Percentiles rank a stretch among this genome's conserved stretches.
Evolutionary conservation across 2,888 invertebrate genomes (phyloP).

Genomic region (Andrena flavipes): DNA sequence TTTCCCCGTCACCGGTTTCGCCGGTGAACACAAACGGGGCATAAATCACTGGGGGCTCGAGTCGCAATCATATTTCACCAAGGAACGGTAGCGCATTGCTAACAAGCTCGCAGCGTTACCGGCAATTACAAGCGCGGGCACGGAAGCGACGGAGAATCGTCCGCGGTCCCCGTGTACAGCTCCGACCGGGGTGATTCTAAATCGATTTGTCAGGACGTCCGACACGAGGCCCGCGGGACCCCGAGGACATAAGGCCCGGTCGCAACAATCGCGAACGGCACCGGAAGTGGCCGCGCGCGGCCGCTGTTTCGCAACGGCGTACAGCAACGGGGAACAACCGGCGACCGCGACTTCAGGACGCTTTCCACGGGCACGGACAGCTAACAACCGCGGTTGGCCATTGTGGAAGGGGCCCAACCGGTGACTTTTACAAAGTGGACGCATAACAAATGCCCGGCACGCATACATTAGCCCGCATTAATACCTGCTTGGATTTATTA

Average conservation of each 20-base stretch:
- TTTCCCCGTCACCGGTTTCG: constrained; percentile 25
- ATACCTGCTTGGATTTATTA: constrained; percentile 83
- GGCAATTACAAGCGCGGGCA: constrained; percentile 64
- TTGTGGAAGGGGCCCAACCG: constrained; percentile 59
- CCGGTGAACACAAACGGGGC: constrained; percentile 41
- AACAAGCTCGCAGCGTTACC: constrained; percentile 63
- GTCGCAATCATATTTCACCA: constrained; percentile 66
- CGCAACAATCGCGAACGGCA: constrained; percentile 41
- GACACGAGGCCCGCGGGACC: constrained; percentile 45
- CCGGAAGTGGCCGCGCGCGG: constrained; percentile 45
- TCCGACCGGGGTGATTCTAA: constrained; percentile 64
- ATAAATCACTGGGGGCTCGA: constrained; percentile 62
- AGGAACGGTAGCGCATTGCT: constrained; percentile 62
- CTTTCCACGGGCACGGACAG: constrained; percentile 60
- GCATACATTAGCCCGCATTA: constrained; percentile 83
- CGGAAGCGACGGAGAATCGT: constrained; percentile 32
- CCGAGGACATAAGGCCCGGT: constrained; percentile 24
- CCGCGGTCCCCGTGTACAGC: constrained; percentile 24
- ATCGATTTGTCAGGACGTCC: constrained; percentile 70
- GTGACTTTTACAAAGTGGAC: constrained; percentile 79
- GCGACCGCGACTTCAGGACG: constrained; percentile 21
- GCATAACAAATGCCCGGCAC: constrained; percentile 80
- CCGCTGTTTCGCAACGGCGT: constrained; percentile 1
- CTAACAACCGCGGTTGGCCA: constrained; percentile 70
- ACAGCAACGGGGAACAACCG: constrained; percentile 23